Evolutionary conservation across 1,140 invertebrate genomes (phyloP), one percentile per base, ranked within the genome.

Genomic region (Stratiolaelaps scimitus): DNA sequence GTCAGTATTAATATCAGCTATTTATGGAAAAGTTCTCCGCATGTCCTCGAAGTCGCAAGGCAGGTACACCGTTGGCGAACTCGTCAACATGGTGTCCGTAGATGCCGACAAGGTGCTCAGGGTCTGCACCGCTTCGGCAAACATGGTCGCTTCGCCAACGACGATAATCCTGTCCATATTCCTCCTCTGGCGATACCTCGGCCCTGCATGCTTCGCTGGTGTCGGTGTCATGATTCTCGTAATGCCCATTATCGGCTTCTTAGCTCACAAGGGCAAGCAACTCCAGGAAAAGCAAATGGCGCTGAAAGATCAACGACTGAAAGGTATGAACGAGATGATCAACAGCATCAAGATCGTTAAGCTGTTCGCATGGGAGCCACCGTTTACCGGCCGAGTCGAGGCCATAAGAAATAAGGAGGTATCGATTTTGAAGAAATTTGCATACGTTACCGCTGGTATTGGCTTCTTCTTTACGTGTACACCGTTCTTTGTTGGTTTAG

Each of bases 241-340:
- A 40, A 74, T 79, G 13, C 77, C 77, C 1, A 60, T 79, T 29
- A 78, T 78, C 69, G 74, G 72, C 34, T 48, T 73, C n/a, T 72
- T 79, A 20, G 77, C 76, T 5, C 72, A 73, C 4, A 48, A 48
- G 47, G 28, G 28, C 28, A 19, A 28, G 4, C 47, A 56, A 44
- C 43, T 70, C 6, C 71, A 72, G 23, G 67, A 70, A 26, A 20
- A 70, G 64, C 74, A 75, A 67, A 75, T 74, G 73, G 72, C 72
- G 48, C 69, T 45, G 29, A 74, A 74, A 67, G 73, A 74, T 64
- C 70, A 72, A 44, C 67, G 73, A 17, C 46, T 74, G 13, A 72
- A 73, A 34, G 66, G 74, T 67, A 74, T 73, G 66, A 69, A 68
- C 10, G 71, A 74, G 67, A 70, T 75, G 15, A 46, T 75, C 29